These are phyloP conservation scores for Bombus breviceps DNA, from an alignment of 1,140 invertebrate genomes.

Conservation along the genomic window DNA sequence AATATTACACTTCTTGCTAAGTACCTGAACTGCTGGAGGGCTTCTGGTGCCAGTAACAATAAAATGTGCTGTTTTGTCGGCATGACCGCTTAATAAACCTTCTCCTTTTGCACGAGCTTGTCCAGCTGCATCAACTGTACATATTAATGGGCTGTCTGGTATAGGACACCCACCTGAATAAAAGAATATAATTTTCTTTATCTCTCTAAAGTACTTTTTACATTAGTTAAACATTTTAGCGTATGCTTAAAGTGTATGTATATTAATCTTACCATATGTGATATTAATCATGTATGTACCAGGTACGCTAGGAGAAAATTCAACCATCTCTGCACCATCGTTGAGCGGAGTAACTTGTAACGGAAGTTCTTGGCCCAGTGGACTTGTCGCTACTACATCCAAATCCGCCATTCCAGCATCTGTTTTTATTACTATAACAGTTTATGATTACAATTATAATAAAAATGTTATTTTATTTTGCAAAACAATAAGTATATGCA, in stretches of 20 bases:
- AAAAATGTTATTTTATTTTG: background rate
- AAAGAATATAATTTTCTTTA: background rate
- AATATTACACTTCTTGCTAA: background rate
- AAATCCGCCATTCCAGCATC: slow-evolving; percentile 95
- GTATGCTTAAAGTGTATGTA: background rate
- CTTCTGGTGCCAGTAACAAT: slow-evolving; percentile 79
- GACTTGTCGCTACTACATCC: slow-evolving; percentile 94
- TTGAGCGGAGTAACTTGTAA: slow-evolving; percentile 90
- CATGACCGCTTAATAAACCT: slow-evolving; percentile 85
- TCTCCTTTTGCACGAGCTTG: slow-evolving; percentile 86
- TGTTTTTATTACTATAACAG: slow-evolving; percentile 89
- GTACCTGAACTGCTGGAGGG: slow-evolving; percentile 80
- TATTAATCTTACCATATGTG: slow-evolving; percentile 89
- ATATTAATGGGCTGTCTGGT: slow-evolving; percentile 81
- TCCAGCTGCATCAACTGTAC: slow-evolving; percentile 86
- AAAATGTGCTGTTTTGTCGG: slow-evolving; percentile 80
- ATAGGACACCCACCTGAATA: slow-evolving; percentile 82
- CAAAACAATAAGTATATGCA: background rate
- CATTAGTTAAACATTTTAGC: background rate
- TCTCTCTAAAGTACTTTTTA: background rate
- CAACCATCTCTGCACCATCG: slow-evolving; percentile 90
- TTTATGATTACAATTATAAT: slow-evolving; percentile 20
- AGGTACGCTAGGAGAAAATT: slow-evolving; percentile 93
- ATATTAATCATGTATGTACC: slow-evolving; percentile 95
- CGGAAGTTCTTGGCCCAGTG: slow-evolving; percentile 93